A percentile compares a stretch with the other conserved stretches of the same genome.
These are phyloP conservation scores for Scomber japonicus DNA, from an alignment of 2,113 vertebrate genomes.

Conservation along the genomic window DNA sequence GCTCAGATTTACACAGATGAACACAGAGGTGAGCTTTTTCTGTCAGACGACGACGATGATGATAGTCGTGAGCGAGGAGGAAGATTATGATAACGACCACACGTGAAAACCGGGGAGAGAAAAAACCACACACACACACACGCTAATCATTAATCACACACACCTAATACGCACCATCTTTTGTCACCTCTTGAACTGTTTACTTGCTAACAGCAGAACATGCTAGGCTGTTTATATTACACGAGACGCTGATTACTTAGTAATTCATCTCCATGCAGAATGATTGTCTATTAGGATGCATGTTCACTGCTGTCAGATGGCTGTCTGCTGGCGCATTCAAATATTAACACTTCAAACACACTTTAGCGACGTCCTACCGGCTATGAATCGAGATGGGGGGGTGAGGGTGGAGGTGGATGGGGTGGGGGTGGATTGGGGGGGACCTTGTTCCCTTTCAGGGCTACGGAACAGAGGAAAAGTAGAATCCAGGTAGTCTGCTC, in stretches of 20 bases:
- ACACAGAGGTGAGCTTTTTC: background rate
- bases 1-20: background rate
- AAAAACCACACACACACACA: background rate
- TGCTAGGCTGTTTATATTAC: constrained; percentile 33
- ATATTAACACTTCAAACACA: constrained; percentile 43
- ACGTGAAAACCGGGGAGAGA: background rate
- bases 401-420: too few species aligned
- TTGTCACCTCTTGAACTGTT: constrained; percentile 54
- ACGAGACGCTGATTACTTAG: constrained; percentile 47
- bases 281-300: constrained; percentile 69
- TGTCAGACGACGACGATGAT: background rate
- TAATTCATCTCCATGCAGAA: constrained; percentile 56
- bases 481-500: constrained; percentile 25
- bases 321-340: constrained; percentile 52
- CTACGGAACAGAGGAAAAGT: constrained; percentile 7
- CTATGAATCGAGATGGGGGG: background rate
- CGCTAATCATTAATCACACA: constrained; percentile 31
- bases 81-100: background rate
- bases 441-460: background rate
- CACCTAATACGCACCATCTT: constrained; percentile 16
- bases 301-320: constrained; percentile 57
- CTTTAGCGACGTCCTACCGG: background rate
- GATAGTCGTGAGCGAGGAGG: background rate
- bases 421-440: background rate
- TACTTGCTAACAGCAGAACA: constrained; percentile 53